Evolutionary conservation across 2,797 vertebrate genomes (phyloP).

Genomic region (Acropternis orthonyx): DNA sequence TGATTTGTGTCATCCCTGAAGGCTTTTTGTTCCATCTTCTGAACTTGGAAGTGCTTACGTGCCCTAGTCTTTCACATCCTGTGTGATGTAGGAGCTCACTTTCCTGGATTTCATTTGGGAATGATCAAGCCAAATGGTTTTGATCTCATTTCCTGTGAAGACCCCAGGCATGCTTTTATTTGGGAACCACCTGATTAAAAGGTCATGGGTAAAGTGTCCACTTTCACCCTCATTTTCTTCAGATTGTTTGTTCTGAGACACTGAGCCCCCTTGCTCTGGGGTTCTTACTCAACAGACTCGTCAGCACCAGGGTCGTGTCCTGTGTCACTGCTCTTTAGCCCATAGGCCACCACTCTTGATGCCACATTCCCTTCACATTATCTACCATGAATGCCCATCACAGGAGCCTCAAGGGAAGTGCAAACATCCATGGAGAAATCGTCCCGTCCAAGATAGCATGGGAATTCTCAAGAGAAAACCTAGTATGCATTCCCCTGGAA

Average conservation of each 20-base stretch:
- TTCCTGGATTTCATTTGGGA: not conserved
- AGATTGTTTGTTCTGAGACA: not conserved
- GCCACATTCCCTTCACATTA: not conserved
- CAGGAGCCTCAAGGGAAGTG: not conserved
- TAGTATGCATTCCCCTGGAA: not conserved
- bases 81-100: not conserved
- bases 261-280: not conserved
- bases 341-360: not conserved
- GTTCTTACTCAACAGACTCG: not conserved
- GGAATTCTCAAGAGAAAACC: not conserved
- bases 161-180: not conserved
- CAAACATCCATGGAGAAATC: not conserved
- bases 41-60: not conserved
- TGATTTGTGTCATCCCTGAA: not conserved
- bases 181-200: not conserved
- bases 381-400: not conserved
- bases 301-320: not conserved
- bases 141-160: not conserved
- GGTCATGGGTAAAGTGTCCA: fast-evolving
- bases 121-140: not conserved
- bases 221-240: not conserved
- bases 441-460: not conserved
- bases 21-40: not conserved
- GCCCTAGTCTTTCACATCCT: not conserved
- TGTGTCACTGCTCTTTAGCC: not conserved